Evolutionary conservation across 1,140 invertebrate species (phyloP), one percentile per base, ranked within the genome.

Genomic region (Drosophila pectinifera): DNA sequence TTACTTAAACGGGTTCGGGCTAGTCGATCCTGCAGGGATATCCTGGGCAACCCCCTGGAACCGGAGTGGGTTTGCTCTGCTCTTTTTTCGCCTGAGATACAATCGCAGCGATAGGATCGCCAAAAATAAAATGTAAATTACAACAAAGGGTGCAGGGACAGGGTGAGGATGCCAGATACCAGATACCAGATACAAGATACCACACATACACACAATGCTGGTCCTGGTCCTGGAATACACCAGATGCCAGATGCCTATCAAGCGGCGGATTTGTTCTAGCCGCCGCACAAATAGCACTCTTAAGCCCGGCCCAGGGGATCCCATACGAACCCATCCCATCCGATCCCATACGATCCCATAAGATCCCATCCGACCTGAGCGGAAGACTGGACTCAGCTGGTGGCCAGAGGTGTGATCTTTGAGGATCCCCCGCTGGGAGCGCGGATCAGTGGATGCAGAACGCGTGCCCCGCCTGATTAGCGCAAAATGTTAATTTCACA

Each of bases 401-500:
- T 69, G 51, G 48, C 51, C 62, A 48, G 31, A 42, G 38, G 67
- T 70, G 41, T 20, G 51, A 70, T 56, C 65, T 11, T 5, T 0
- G 58, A 5, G 16, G 26, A 36, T 16, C 39, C 3, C 72, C 72
- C 46, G 68, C 68, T 68, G 68, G 5, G 49, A 31, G 46, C 51
- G 36, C 58, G 13, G 45, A 31, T 57, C 42, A 10, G 28, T 42
- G 34, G 38, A 39, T 28, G 22, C 63, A 38, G 55, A 78, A 86
- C 74, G 81, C 81, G 82, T 86, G 78, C 83, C 64, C 54, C 69
- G 59, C 22, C 83, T 85, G 82, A 85, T 85, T 85, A 85, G 82
- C 83, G 82, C 61, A 75, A 85, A 86, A 85, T 85, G 79, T 85
- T 85, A 85, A 85, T 85, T 85, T 85, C 82, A 85, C 82, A 85